Conservation (phyloP, 1,140 invertebrate genomes). For the Acromyrmex heyeri region DNA sequence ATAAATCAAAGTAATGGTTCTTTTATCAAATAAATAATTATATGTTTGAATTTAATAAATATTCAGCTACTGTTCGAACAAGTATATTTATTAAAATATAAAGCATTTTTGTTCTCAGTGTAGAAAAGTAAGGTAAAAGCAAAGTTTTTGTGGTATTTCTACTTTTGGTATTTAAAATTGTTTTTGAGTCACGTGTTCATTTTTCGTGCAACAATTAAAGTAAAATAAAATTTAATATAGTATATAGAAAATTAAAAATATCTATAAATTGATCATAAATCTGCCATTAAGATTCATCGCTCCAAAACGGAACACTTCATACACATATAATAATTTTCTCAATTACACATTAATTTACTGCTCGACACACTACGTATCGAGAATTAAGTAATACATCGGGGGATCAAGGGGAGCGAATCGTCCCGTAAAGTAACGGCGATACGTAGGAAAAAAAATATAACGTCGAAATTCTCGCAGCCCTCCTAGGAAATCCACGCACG, state of each 20-base stretch:
- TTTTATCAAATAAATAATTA: too few relatives aligned
- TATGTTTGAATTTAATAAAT: too few relatives aligned
- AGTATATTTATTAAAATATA: too few relatives aligned
- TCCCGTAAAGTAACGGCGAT: conserved; percentile 20
- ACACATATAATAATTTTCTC: neutral
- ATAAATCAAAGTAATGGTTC: too few relatives aligned
- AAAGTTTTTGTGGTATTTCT: neutral
- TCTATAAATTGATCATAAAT: neutral
- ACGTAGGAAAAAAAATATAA: conserved; percentile 10
- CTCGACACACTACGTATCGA: neutral
- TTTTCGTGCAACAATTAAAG: neutral
- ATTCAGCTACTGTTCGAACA: too few relatives aligned
- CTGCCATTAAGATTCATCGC: neutral
- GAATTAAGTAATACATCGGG: conserved; percentile 46
- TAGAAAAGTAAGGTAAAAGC: neutral
- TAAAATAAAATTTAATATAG: neutral
- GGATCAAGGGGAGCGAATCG: conserved; percentile 13
- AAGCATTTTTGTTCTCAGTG: too few relatives aligned
- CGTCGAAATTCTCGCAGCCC: conserved; percentile 57
- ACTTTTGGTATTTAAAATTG: neutral
- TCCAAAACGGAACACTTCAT: neutral
- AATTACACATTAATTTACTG: conserved; percentile 31
- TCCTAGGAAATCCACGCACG: conserved; percentile 78
- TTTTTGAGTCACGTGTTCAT: neutral
- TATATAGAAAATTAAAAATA: neutral